A percentile compares a stretch with the other conserved stretches of the same genome.
Evolutionary conservation across 2,888 invertebrate genomes (phyloP).

Genomic region (Muschampia plurimacula): DNA sequence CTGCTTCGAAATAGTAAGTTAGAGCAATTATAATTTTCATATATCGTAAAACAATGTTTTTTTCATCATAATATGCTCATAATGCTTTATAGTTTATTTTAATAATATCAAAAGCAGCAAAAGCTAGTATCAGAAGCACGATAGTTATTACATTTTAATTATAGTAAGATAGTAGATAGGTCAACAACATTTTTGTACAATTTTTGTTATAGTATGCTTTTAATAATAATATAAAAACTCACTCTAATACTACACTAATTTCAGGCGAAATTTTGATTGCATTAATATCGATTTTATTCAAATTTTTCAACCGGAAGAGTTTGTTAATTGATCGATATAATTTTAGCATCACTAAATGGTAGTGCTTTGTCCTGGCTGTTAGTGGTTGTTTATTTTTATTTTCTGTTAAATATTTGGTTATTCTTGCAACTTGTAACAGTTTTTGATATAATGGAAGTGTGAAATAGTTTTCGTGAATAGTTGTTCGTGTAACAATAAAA

Average conservation of each 20-base stretch:
- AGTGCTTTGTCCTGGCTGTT: slow-evolving; percentile 36
- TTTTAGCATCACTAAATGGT: slow-evolving; percentile 30
- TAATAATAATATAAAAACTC: neutral
- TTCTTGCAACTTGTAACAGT: slow-evolving; percentile 14
- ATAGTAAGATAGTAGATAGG: too few relatives aligned
- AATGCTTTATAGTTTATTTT: neutral
- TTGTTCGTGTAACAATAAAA: slow-evolving; percentile 2
- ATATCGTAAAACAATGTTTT: neutral
- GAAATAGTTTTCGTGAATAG: slow-evolving; percentile 12
- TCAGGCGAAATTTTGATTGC: neutral
- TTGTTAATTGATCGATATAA: slow-evolving; percentile 39
- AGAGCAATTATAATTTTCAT: slow-evolving; percentile 25
- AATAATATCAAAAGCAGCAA: too few relatives aligned
- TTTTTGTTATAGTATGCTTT: neutral
- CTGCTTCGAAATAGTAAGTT: slow-evolving; percentile 73
- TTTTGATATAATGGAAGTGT: slow-evolving; percentile 40
- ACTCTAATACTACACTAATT: neutral
- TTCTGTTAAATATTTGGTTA: slow-evolving; percentile 21
- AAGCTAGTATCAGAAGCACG: too few relatives aligned
- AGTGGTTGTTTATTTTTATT: slow-evolving; percentile 38
- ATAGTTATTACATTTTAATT: too few relatives aligned
- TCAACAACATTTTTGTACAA: too few relatives aligned
- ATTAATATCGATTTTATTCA: slow-evolving; percentile 10
- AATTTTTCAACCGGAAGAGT: slow-evolving; percentile 12
- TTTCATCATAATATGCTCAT: neutral